Evolutionary conservation across 2,888 invertebrate species (phyloP).

Genomic region (Tinea pellionella): DNA sequence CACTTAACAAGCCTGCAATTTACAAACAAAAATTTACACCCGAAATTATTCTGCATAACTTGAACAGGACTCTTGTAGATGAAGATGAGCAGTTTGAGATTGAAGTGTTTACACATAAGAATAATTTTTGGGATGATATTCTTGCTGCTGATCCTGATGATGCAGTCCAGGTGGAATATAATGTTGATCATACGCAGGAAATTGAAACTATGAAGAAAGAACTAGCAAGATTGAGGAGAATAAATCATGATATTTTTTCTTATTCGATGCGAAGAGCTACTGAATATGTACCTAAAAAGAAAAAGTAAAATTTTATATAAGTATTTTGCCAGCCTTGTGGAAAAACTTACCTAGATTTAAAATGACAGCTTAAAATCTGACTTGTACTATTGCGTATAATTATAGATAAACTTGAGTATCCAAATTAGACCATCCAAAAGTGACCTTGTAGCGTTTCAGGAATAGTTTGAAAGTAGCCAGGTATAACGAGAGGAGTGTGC

Average conservation of each 20-base stretch:
- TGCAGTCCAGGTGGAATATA: not conserved
- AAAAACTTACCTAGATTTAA: no score
- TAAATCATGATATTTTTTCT: conserved; percentile 72
- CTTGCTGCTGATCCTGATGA: conserved; percentile 18
- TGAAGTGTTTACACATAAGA: conserved; percentile 45
- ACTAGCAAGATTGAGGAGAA: conserved; percentile 61
- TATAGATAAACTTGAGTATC: no score
- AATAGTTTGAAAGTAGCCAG: no score
- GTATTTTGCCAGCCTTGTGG: no score
- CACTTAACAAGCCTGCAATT: conserved; percentile 69
- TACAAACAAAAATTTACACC: conserved; percentile 70
- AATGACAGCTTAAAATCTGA: no score
- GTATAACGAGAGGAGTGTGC: no score
- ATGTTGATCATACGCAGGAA: not conserved
- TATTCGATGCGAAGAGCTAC: conserved; percentile 35
- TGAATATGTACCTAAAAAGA: conserved; percentile 26
- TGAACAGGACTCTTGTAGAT: conserved; percentile 61
- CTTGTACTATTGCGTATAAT: no score
- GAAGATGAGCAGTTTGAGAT: conserved; percentile 51
- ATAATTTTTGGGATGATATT: conserved; percentile 46
- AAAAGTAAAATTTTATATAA: conserved; percentile 30
- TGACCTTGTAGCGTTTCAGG: no score
- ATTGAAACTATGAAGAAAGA: conserved; percentile 48
- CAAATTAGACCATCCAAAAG: no score
- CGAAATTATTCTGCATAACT: conserved; percentile 65